Base-by-base conservation (phyloP, 2,113 vertebrate genomes). In the Cyprinodon tularosa region DNA sequence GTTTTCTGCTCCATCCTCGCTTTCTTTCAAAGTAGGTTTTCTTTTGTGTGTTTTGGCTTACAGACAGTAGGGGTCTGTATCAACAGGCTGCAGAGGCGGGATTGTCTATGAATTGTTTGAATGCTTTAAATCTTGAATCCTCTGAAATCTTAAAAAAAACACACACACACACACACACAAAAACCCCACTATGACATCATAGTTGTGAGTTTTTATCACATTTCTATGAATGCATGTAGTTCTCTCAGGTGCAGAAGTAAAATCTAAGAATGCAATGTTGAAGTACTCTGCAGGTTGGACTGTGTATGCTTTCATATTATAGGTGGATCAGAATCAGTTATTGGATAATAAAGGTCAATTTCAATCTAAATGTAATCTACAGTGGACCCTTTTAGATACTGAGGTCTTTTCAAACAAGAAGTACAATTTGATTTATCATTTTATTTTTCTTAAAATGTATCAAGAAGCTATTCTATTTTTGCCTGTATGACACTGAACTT, bases 41-140 rank as follows among this genome's bases (percentile, higher is more conserved):
- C 29, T 29, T 29, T 29, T 29, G 29, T 62, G 38, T 59, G 1
- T 61, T 71, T 59, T 63, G 48, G 71, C 67, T 77, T 65, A 9
- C 40, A 66, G 67, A 62, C 71, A 44, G 65, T 29, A 29, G 29
- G 29, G 29, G 29, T 29, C 29, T 29, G 29, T 29, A 29, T 29
- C 29, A 29, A 29, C 29, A 29, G 29, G 29, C 29, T 29, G 29
- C 29, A 29, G 29, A 29, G 29, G 29, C 11, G 12, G 61, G 47
- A 15, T 53, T 63, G 47, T 84, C 81, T 71, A 65, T 77, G 57
- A 44, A 80, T 53, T n/a, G 63, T 29, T 15, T 13, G 66, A 63
- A 65, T 36, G 50, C 48, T 59, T 76, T 38, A 76, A 78, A 64
- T 59, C 65, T 75, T 53, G 63, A 66, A 36, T 39, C 61, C 38